Evolutionary conservation across 2,888 invertebrate species (phyloP).

Genomic region (Maniola hyperantus): DNA sequence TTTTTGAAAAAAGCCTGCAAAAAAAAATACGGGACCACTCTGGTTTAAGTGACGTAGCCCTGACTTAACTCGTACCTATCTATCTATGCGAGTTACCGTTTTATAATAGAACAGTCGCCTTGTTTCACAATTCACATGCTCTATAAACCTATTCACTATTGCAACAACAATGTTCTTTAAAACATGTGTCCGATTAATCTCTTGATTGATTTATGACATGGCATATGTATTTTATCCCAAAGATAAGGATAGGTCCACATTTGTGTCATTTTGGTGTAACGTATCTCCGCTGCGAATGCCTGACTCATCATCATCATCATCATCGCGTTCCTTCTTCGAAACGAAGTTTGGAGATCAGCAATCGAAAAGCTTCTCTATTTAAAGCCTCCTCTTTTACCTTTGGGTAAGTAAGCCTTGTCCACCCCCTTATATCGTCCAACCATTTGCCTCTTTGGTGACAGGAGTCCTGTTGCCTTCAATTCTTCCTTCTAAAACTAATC

Average conservation of each 20-base stretch:
- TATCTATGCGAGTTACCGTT: slow-evolving; percentile 1
- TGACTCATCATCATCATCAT: too few relatives aligned
- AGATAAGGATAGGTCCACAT: not conserved
- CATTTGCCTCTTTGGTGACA: too few relatives aligned
- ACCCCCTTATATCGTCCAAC: too few relatives aligned
- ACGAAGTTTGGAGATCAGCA: too few relatives aligned
- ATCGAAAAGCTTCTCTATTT: too few relatives aligned
- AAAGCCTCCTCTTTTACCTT: too few relatives aligned
- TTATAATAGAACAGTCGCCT: slow-evolving; percentile 1
- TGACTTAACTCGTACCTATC: not conserved
- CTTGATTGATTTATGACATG: slow-evolving; percentile 13
- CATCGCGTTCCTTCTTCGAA: too few relatives aligned
- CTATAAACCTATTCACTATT: slow-evolving; percentile 12
- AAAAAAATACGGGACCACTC: not conserved
- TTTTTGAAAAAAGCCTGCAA: not conserved
- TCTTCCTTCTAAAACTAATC: too few relatives aligned
- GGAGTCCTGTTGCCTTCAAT: too few relatives aligned
- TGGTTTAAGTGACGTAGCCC: not conserved
- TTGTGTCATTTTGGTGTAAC: not conserved
- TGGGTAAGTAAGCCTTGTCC: too few relatives aligned
- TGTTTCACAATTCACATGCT: slow-evolving; percentile 9
- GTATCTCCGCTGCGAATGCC: not conserved
- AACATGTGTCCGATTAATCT: slow-evolving; percentile 13
- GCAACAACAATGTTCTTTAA: slow-evolving; percentile 7
- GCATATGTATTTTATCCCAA: not conserved